Conservation (phyloP, 2,797 vertebrate genomes). For the Ispidina picta region DNA sequence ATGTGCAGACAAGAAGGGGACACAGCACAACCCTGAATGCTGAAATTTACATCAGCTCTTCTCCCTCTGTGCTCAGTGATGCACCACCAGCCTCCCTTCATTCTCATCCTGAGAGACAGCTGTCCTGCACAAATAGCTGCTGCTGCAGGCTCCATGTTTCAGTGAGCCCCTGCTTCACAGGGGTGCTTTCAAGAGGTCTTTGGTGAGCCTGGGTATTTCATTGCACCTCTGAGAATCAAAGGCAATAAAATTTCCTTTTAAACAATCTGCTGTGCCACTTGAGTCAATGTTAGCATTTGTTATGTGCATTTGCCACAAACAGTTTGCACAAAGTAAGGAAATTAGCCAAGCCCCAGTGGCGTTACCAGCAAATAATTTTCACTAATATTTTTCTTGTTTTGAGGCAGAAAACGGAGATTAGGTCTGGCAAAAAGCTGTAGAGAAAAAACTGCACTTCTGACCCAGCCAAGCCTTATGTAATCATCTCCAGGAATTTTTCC, state of each 20-base stretch:
- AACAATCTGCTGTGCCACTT: accelerated
- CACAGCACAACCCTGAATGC: neutral
- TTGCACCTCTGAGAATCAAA: neutral
- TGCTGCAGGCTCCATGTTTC: neutral
- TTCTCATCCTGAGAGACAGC: neutral
- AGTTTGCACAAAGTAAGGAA: neutral
- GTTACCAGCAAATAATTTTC: neutral
- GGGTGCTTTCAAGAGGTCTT: neutral
- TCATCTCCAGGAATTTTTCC: neutral
- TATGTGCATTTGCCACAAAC: neutral
- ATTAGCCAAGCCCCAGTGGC: neutral
- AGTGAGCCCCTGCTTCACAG: neutral
- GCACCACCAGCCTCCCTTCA: neutral
- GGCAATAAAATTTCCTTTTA: neutral
- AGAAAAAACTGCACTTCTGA: neutral
- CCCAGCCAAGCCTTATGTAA: neutral
- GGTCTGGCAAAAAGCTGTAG: neutral
- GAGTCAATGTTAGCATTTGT: neutral
- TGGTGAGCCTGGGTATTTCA: neutral
- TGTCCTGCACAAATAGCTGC: neutral
- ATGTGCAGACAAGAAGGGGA: neutral
- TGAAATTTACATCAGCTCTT: neutral
- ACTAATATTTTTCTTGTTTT: neutral
- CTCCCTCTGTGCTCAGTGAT: neutral
- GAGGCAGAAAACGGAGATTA: neutral